Evolutionary conservation across 23 tunicate genomes (phyloP).

Genomic region (Trididemnum clinides): DNA sequence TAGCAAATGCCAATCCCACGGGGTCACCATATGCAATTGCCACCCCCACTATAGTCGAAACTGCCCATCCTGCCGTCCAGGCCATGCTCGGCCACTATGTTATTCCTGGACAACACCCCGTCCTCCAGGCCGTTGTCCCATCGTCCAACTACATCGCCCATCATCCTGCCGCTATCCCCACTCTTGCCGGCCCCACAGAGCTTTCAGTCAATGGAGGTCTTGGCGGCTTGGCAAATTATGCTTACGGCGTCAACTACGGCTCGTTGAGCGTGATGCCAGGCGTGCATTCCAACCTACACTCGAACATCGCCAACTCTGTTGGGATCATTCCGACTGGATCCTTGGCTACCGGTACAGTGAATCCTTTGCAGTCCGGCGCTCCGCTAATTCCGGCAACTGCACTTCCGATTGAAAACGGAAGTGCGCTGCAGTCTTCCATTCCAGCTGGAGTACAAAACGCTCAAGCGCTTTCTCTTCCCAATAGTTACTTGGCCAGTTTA

Average conservation of each 20-base stretch:
- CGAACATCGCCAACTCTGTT: conserved; percentile 39
- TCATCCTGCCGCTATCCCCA: conserved; percentile 13
- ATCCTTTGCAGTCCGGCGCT: conserved; percentile 62
- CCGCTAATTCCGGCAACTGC: conserved; percentile 54
- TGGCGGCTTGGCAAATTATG: conserved; percentile 34
- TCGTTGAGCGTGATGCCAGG: conserved; percentile 49
- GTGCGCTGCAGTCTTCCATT: not conserved
- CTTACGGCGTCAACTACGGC: conserved; percentile 53
- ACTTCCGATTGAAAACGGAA: conserved; percentile 15
- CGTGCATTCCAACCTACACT: conserved; percentile 27
- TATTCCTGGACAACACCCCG: conserved; percentile 59
- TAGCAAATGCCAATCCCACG: conserved; percentile 97
- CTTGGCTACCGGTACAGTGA: conserved; percentile 51
- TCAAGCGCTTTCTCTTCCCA: conserved; percentile 51
- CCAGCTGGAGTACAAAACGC: conserved; percentile 7
- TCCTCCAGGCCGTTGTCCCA: conserved; percentile 54
- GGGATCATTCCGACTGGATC: conserved; percentile 78
- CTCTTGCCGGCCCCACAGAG: conserved; percentile 44
- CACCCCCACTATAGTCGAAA: conserved; percentile 62
- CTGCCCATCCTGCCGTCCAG: conserved; percentile 70
- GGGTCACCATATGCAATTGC: conserved; percentile 95
- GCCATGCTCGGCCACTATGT: conserved; percentile 72
- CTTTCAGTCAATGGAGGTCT: conserved; percentile 47
- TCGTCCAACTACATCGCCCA: conserved; percentile 17
- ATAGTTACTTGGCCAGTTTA: conserved; percentile 76